phyloP scores from a whole-genome alignment of 2,797 vertebrate species.

The Myoxocephalus aenaeus region DNA sequence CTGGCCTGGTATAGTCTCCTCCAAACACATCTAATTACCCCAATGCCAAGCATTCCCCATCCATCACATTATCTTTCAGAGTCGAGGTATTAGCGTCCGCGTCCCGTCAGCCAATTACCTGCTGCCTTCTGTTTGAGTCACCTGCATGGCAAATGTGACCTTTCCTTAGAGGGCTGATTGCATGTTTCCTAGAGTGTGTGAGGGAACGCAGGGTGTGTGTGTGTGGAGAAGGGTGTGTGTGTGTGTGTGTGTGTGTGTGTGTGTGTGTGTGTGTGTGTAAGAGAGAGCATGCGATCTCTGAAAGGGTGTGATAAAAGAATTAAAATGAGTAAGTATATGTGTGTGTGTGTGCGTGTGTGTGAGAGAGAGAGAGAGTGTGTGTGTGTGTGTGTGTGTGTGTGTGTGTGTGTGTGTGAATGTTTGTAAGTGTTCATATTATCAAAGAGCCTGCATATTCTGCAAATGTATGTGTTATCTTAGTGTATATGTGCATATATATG shows the following conservation, averaged over 20 bases:
- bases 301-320: constrained; percentile 62
- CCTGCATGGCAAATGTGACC: constrained; percentile 99
- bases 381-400: background rate
- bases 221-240: constrained; percentile 33
- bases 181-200: constrained; percentile 88
- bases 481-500: constrained; percentile 8
- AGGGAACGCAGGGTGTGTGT: constrained; percentile 48
- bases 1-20: constrained; percentile 73
- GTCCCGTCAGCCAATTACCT: constrained; percentile 94
- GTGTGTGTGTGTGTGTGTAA: constrained; percentile 15
- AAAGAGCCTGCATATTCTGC: background rate
- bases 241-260: constrained; percentile 26
- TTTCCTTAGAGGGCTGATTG: constrained; percentile 94
- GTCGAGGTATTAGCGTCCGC: constrained; percentile 87
- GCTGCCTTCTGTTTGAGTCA: constrained; percentile 87
- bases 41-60: constrained; percentile 86
- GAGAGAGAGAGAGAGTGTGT: background rate
- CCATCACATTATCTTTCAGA: constrained; percentile 89
- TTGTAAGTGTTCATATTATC: constrained; percentile 10
- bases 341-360: constrained; percentile 1
- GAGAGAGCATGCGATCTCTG: constrained; percentile 36
- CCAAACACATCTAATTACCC: constrained; percentile 89
- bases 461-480: background rate
- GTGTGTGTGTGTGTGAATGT: background rate
- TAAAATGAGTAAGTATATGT: constrained; percentile 30